Conservation (phyloP, 2,888 invertebrate species). For the Pharmacophagus antenor region DNA sequence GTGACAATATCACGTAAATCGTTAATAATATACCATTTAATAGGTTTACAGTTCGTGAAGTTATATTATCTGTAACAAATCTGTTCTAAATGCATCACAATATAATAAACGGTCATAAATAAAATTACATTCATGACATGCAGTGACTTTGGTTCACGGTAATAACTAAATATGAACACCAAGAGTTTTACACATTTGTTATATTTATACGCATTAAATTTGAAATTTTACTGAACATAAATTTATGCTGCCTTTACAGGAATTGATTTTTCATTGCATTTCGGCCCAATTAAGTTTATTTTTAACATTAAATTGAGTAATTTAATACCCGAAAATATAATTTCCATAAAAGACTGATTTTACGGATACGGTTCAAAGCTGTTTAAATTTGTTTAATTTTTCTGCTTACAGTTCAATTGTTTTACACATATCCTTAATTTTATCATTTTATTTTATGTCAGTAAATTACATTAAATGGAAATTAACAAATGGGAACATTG, state of each 20-base stretch:
- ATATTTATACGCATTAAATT: constrained; percentile 23
- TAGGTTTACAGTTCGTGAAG: constrained; percentile 18
- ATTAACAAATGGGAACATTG: constrained; percentile 81
- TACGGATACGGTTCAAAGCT: constrained; percentile 19
- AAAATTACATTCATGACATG: background rate
- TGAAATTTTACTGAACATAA: constrained; percentile 21
- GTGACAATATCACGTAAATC: constrained; percentile 14
- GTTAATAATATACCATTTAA: constrained; percentile 1
- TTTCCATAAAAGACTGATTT: constrained; percentile 35
- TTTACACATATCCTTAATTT: constrained; percentile 36
- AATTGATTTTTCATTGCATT: constrained; percentile 45
- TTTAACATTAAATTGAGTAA: constrained; percentile 29
- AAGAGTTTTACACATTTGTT: constrained; percentile 23
- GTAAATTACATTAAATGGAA: constrained; percentile 53
- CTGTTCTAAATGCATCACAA: constrained; percentile 13
- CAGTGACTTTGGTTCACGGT: background rate
- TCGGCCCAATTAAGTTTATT: constrained; percentile 40
- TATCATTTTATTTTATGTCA: constrained; percentile 41
- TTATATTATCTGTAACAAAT: constrained; percentile 13
- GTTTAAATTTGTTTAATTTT: constrained; percentile 31
- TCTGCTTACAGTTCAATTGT: constrained; percentile 32
- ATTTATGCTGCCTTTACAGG: constrained; percentile 37
- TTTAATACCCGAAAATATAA: constrained; percentile 32
- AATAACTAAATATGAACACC: constrained; percentile 14
- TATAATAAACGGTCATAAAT: constrained; percentile 11